Evolutionary conservation across 2,113 vertebrate species (phyloP).

Genomic region (Syrrhaptes paradoxus): DNA sequence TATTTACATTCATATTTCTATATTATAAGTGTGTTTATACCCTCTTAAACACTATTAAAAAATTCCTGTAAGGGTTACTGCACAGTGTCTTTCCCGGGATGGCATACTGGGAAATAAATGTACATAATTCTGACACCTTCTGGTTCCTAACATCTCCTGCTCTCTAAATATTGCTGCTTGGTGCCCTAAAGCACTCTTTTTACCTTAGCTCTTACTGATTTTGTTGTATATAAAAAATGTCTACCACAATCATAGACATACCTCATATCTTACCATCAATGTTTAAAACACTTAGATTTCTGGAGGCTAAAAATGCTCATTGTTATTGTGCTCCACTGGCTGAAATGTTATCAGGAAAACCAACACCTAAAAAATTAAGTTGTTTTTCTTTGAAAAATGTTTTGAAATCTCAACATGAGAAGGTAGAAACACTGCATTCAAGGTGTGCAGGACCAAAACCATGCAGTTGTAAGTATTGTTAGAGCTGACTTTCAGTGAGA

Average conservation of each 20-base stretch:
- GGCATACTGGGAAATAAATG: neutral
- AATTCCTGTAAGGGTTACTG: neutral
- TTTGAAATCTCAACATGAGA: neutral
- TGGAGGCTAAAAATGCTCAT: neutral
- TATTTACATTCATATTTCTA: neutral
- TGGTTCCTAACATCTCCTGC: neutral
- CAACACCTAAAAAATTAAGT: neutral
- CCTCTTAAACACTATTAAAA: neutral
- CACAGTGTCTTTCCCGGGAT: neutral
- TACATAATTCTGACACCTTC: neutral
- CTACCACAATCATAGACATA: neutral
- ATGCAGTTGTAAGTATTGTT: neutral
- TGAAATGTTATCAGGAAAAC: neutral
- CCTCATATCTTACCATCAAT: neutral
- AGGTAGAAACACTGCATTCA: neutral
- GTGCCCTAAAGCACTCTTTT: neutral
- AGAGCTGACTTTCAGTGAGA: neutral
- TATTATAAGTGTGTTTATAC: neutral
- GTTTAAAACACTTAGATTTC: neutral
- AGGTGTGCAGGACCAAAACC: neutral
- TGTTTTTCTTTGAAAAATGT: neutral
- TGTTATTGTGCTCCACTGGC: neutral
- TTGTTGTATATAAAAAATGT: neutral
- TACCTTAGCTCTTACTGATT: neutral
- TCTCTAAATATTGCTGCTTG: neutral